Evolutionary conservation across 1,140 invertebrate genomes (phyloP).

Genomic region (Carposina sasakii): DNA sequence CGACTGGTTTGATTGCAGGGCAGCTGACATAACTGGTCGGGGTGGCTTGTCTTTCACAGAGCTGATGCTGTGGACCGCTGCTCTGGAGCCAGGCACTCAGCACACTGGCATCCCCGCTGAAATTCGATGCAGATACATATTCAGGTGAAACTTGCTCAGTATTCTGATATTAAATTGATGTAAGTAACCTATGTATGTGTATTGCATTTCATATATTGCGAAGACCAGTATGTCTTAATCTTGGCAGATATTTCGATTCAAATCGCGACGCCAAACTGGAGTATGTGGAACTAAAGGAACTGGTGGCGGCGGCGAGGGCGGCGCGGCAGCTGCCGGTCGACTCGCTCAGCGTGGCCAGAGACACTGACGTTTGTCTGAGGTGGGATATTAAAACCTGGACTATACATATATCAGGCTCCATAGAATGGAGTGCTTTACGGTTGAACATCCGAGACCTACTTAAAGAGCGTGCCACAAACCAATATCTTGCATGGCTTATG

Average conservation of each 20-base stretch:
- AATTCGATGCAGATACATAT: slow-evolving; percentile 65
- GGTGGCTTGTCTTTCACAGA: slow-evolving; percentile 63
- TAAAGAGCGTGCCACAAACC: too few relatives aligned
- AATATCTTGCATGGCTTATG: too few relatives aligned
- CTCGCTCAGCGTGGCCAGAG: slow-evolving; percentile 41
- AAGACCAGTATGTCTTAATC: too few relatives aligned
- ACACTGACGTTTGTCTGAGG: slow-evolving; percentile 43
- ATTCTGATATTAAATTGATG: too few relatives aligned
- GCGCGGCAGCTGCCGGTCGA: slow-evolving; percentile 38
- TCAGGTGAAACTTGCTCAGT: slow-evolving; percentile 57
- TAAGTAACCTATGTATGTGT: too few relatives aligned
- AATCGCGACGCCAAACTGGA: slow-evolving; percentile 47
- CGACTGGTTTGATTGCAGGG: too few relatives aligned
- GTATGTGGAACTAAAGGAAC: slow-evolving; percentile 45
- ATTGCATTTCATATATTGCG: too few relatives aligned
- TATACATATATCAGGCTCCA: too few relatives aligned
- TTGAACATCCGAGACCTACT: too few relatives aligned
- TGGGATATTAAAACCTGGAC: too few relatives aligned
- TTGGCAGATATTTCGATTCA: slow-evolving; percentile 41
- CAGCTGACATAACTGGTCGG: slow-evolving; percentile 57
- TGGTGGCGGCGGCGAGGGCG: slow-evolving; percentile 43
- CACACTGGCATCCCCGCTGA: slow-evolving; percentile 57
- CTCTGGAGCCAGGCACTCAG: slow-evolving; percentile 53
- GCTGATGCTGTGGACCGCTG: slow-evolving; percentile 55
- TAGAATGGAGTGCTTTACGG: too few relatives aligned